Base-by-base conservation (phyloP, 2,113 vertebrate species). In the Phyllostomus discolor region DNA sequence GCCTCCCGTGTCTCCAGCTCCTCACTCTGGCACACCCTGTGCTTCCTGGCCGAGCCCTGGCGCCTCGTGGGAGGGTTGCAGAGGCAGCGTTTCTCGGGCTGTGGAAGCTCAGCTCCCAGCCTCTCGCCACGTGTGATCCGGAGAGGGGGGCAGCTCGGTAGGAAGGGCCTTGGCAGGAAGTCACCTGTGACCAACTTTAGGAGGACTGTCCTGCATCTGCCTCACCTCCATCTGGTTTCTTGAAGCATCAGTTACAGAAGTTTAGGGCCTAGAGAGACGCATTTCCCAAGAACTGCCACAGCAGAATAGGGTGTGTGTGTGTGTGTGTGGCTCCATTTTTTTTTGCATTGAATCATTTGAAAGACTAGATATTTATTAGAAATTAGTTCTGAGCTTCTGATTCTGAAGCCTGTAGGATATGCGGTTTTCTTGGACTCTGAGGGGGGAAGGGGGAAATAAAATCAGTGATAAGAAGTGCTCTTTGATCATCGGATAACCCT, bases 281-380 rank as follows among this genome's bases (percentile, higher is more conserved):
- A 4, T n/a, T 62, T 46, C 24, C 54, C 11, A 52, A 11, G 6
- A 59, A 35, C 52, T 69, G 16, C 50, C 22, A 1, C n/a, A 15
- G 41, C 52, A 90, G 31, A 85, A 26, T 28, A 57, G 31, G n/a
- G 17, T 43, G 5, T 38, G 41, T 50, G 28, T 33, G 57, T 10
- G 19, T 43, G 64, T 69, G 8, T 38, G 33, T 43, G 35, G 35
- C 20, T 59, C 33, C 20, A 1, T 43, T 50, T 31, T 64, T 95
- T 79, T 86, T 59, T 59, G 2, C 83, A 62, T 50, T 28, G 35
- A 64, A 17, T 82, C n/a, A 48, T 94, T 95, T 41, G 33, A 80
- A 66, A 93, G 64, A 95, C 67, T 22, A 50, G 24, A 2, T 91
- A 43, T 31, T 79, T 75, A 31, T 73, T 94, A 66, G 75, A 86